A percentile compares a stretch with the other conserved stretches of the same genome.
Conservation (phyloP, 2,797 vertebrate species). For the Dermochelys coriacea region DNA sequence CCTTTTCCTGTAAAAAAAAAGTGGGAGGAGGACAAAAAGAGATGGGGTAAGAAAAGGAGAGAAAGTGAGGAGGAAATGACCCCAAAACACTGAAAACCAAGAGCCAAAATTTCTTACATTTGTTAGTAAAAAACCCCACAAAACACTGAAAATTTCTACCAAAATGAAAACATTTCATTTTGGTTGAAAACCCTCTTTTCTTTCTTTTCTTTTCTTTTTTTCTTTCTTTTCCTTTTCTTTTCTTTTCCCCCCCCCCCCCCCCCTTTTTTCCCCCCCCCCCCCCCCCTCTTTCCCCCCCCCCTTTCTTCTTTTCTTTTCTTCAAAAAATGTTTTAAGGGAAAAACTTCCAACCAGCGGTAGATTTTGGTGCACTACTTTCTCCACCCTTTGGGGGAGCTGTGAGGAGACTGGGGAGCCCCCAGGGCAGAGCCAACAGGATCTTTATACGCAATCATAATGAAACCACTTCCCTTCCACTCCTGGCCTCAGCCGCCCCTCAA, state of each 20-base stretch:
- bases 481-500: background rate
- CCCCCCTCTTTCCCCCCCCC: too few relatives aligned
- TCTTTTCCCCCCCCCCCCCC: too few relatives aligned
- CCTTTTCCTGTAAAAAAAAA: background rate
- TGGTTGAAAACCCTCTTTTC: background rate
- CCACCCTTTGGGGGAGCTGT: background rate
- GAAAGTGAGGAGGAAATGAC: background rate
- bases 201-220: accelerated
- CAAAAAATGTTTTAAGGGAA: background rate
- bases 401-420: background rate
- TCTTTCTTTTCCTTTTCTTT: accelerated
- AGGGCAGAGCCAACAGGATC: background rate
- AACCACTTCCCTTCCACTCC: background rate
- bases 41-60: background rate
- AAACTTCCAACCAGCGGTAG: background rate
- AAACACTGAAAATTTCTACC: background rate
- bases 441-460: background rate
- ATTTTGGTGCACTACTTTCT: background rate
- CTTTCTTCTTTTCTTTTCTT: accelerated
- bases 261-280: too few relatives aligned
- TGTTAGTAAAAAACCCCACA: background rate
- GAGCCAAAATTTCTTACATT: background rate
- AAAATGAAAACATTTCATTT: background rate
- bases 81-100: background rate
- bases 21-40: background rate